A percentile compares a stretch with the other conserved stretches of the same genome.
Evolutionary conservation across 64 coral and sea anemone species (phyloP).

Genomic region (Stichodactyla mertensii): DNA sequence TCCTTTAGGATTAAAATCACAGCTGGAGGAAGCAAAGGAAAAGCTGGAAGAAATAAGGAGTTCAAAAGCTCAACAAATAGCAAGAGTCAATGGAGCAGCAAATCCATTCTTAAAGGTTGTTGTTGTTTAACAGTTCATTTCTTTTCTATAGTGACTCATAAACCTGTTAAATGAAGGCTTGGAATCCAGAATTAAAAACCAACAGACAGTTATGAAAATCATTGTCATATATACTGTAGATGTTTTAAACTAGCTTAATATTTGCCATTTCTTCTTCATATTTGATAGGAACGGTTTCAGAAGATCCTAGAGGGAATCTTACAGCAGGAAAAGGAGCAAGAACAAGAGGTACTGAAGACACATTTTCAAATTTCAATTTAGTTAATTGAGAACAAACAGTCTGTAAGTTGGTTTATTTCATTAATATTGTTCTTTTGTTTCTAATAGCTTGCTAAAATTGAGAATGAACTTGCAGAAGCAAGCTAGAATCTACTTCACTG

Average conservation of each 20-base stretch:
- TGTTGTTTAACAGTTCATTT: neutral
- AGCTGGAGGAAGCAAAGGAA: constrained; percentile 46
- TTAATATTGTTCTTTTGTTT: neutral
- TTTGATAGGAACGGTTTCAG: constrained; percentile 72
- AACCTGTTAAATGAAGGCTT: too few relatives aligned
- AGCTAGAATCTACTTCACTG: neutral
- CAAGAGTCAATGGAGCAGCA: constrained; percentile 52
- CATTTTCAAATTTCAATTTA: too few relatives aligned
- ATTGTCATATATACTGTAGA: too few relatives aligned
- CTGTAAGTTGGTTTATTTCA: too few relatives aligned
- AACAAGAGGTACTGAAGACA: constrained; percentile 44
- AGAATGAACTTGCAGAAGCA: constrained; percentile 1
- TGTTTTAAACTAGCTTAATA: neutral
- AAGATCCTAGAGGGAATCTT: constrained; percentile 64
- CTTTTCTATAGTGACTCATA: too few relatives aligned
- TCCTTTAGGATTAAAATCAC: constrained; percentile 30
- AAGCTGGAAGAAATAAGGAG: constrained; percentile 61
- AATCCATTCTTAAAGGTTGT: constrained; percentile 79
- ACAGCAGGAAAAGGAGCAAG: constrained; percentile 53
- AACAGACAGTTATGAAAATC: neutral
- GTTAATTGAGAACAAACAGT: too few relatives aligned
- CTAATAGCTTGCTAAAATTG: neutral
- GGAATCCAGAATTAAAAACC: too few relatives aligned
- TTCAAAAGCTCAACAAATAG: constrained; percentile 62
- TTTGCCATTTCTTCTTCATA: neutral